Evolutionary conservation across 2,113 vertebrate species (phyloP).

Genomic region (Budorcas taxicolor): DNA sequence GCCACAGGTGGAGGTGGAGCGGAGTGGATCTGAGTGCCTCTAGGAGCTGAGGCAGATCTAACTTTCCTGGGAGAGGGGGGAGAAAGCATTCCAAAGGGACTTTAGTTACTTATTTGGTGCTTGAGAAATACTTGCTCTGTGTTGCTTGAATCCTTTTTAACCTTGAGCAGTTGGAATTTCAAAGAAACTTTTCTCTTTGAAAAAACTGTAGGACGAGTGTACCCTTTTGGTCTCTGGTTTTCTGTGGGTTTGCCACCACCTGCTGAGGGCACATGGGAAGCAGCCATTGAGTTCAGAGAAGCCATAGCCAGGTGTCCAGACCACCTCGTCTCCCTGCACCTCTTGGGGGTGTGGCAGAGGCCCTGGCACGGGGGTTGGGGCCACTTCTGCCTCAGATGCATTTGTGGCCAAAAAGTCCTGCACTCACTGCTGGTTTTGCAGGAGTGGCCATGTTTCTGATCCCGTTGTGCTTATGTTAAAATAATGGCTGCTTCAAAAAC

Average conservation of each 20-base stretch:
- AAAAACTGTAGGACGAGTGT: neutral
- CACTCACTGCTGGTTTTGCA: neutral
- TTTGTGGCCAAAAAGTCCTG: neutral
- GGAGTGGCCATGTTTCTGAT: neutral
- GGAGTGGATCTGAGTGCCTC: neutral
- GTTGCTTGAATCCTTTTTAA: neutral
- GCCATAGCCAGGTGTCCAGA: neutral
- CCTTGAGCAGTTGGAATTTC: conserved; percentile 68
- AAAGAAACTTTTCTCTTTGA: neutral
- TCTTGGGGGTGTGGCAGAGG: neutral
- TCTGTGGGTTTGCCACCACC: neutral
- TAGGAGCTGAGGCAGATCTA: neutral
- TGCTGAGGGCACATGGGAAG: fast-evolving
- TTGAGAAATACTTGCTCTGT: neutral
- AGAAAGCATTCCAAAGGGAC: neutral
- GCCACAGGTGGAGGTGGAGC: neutral
- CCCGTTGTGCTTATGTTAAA: neutral
- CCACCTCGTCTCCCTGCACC: neutral
- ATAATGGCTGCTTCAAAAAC: neutral
- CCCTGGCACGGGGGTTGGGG: neutral
- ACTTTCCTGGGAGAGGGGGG: neutral
- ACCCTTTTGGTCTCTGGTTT: neutral
- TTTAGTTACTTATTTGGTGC: neutral
- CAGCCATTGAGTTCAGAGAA: neutral
- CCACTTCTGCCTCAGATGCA: neutral